Evolutionary conservation across 1,140 invertebrate species (phyloP), one percentile per base, ranked within the genome.

Genomic region (Aphelenchoides besseyi): DNA sequence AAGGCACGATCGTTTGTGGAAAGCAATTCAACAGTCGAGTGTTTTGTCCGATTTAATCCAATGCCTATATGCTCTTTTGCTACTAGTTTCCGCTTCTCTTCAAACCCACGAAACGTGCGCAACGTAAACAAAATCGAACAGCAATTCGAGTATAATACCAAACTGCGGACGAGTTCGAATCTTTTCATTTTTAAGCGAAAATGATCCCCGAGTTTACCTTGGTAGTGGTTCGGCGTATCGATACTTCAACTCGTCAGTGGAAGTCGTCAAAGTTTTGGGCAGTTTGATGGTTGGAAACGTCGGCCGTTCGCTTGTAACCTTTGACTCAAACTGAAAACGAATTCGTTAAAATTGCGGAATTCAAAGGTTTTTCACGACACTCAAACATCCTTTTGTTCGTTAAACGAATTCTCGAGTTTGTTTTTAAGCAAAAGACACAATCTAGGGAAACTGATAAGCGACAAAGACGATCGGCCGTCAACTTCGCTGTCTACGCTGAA

Each of bases 11-110:
- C n/a, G 30, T 29, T 1, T 36, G n/a, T 29, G 2, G 59, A n/a
- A 61, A 30, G 59, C 59, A 61, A 52, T 52, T 30, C 16, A 61
- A n/a, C 16, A 61, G n/a, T 29, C 18, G 30, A 61, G n/a, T 12
- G 41, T 48, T 48, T 48, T 48, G 41, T 48, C 23, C 41, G 41
- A 12, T 48, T 48, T 48, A 48, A 48, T 48, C 41, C 41, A 48
- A 48, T 48, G 41, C 41, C 41, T 23, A 12, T 48, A 23, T 48
- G 41, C 41, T 23, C 41, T 48, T 48, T 48, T 48, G 41, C 41
- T 23, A 12, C 41, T 23, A 12, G 41, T 48, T 48, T 48, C 12
- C 12, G 41, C n/a, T n/a, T n/a, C n/a, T n/a, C n/a, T n/a, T n/a
- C n/a, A n/a, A n/a, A n/a, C n/a, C n/a, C 12, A 48, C 41, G 12